phyloP scores from a whole-genome alignment of 2,888 invertebrate genomes.

The Eurytoma californica region DNA sequence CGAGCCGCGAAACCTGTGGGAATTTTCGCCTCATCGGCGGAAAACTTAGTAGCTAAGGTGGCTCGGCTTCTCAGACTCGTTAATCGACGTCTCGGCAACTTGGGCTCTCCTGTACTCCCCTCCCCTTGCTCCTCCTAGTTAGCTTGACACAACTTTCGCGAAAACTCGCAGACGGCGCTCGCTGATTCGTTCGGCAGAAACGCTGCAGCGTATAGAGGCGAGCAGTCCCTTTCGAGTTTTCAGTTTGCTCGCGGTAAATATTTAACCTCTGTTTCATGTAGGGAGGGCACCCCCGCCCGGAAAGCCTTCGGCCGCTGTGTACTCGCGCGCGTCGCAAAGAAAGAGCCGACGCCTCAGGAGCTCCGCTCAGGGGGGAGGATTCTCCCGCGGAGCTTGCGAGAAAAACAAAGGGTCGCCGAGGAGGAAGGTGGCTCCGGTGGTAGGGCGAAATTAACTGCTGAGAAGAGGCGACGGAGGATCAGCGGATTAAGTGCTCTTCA shows the following conservation, averaged over 20 bases:
- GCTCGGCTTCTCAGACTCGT: constrained; percentile 31
- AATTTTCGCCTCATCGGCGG: constrained; percentile 32
- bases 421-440: neutral
- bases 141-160: constrained; percentile 33
- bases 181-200: constrained; percentile 6
- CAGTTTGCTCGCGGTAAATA: constrained; percentile 48
- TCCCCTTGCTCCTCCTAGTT: constrained; percentile 1
- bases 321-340: constrained; percentile 41
- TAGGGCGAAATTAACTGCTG: constrained; percentile 26
- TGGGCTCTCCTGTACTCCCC: too few species aligned
- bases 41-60: constrained; percentile 17
- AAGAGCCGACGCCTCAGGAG: constrained; percentile 9
- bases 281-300: too few species aligned
- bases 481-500: constrained; percentile 31
- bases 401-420: constrained; percentile 4
- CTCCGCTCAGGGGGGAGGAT: neutral
- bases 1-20: constrained; percentile 10
- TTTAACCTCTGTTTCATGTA: constrained; percentile 42
- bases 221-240: constrained; percentile 38
- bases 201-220: neutral
- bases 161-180: constrained; percentile 10
- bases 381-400: neutral
- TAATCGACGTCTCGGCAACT: constrained; percentile 39
- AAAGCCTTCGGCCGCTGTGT: constrained; percentile 29
- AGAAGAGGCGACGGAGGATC: constrained; percentile 1